Evolutionary conservation across 2,888 invertebrate genomes (phyloP).

Genomic region (Ametastegia equiseti): DNA sequence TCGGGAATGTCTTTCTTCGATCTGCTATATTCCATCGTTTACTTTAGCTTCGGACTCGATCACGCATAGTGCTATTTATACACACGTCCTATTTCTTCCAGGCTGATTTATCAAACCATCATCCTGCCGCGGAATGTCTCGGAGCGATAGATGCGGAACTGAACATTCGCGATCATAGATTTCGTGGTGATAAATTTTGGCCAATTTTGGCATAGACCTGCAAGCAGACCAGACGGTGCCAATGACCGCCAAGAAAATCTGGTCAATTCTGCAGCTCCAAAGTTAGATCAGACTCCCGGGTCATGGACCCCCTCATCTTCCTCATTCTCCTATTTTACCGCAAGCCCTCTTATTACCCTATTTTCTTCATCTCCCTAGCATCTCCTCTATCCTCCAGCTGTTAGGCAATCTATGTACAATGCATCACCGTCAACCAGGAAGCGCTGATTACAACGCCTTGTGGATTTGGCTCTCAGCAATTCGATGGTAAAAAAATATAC

Average conservation of each 20-base stretch:
- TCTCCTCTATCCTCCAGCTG: conserved; percentile 17
- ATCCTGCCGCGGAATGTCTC: background rate
- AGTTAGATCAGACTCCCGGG: conserved; percentile 42
- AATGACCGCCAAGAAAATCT: conserved; percentile 42
- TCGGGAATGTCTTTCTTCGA: background rate
- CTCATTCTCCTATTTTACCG: conserved; percentile 32
- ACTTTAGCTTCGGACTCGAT: conserved; percentile 28
- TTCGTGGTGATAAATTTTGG: background rate
- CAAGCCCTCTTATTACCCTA: conserved; percentile 23
- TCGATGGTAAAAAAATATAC: background rate
- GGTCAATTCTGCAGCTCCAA: conserved; percentile 30
- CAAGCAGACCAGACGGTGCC: conserved; percentile 10
- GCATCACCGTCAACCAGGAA: background rate
- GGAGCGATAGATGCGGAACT: background rate
- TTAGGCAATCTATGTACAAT: background rate
- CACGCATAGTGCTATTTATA: conserved; percentile 26
- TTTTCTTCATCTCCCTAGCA: background rate
- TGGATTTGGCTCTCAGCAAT: background rate
- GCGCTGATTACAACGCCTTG: background rate
- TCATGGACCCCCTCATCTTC: conserved; percentile 41
- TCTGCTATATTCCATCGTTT: background rate
- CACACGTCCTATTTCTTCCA: conserved; percentile 25
- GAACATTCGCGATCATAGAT: background rate
- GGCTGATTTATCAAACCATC: background rate
- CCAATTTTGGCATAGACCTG: conserved; percentile 38